Percentiles rank a stretch among this genome's conserved stretches.
These are phyloP conservation scores for Drosophila rhopaloa DNA, from an alignment of 1,140 invertebrate species.

Conservation along the genomic window DNA sequence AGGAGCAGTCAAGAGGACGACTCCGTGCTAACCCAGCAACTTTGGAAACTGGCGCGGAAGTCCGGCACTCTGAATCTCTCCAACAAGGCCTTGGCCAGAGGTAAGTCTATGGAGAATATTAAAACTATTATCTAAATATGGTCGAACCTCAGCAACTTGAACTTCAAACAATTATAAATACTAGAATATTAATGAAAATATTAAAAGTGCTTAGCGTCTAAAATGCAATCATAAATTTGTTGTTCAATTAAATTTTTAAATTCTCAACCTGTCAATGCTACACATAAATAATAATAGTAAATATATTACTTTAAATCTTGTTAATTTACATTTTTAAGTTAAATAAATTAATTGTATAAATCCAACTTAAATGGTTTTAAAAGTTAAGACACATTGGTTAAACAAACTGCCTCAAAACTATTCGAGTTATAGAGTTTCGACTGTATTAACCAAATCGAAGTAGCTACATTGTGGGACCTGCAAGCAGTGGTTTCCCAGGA, in stretches of 20 bases:
- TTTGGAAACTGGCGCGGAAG: constrained; percentile 91
- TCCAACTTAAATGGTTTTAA: too few species aligned
- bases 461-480: constrained; percentile 4
- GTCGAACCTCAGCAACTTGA: constrained; percentile 1
- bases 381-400: too few species aligned
- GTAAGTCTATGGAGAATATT: constrained; percentile 85
- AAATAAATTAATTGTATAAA: too few species aligned
- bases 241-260: too few species aligned
- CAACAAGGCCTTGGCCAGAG: constrained; percentile 89
- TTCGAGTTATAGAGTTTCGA: background rate
- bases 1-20: constrained; percentile 89
- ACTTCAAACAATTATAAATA: background rate
- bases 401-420: too few species aligned
- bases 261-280: too few species aligned
- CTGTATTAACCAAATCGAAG: background rate
- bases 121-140: background rate
- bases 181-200: too few species aligned
- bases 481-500: constrained; percentile 45
- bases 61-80: constrained; percentile 92
- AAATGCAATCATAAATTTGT: too few species aligned
- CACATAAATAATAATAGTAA: too few species aligned
- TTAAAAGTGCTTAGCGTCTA: too few species aligned
- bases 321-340: too few species aligned
- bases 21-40: constrained; percentile 87
- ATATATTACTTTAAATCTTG: too few species aligned